These are phyloP conservation scores for Zaprionus tsacasi DNA, from an alignment of 1,140 invertebrate genomes.

Conservation along the genomic window DNA sequence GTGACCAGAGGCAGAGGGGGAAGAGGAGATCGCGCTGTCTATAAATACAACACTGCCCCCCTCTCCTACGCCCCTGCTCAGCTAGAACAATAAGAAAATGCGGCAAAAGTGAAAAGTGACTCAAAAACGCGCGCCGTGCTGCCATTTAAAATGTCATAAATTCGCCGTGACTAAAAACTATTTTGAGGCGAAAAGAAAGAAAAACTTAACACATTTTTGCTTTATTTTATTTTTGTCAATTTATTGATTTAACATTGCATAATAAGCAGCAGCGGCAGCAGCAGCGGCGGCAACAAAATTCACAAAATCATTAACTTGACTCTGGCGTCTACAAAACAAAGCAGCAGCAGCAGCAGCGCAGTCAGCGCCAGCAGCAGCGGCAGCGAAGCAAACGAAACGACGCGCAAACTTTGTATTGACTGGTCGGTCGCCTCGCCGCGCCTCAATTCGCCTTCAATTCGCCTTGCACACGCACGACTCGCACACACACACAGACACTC, in stretches of 20 bases:
- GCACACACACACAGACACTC: constrained; percentile 23
- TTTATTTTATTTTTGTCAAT: constrained; percentile 43
- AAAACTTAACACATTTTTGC: constrained; percentile 5
- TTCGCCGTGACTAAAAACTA: constrained; percentile 24
- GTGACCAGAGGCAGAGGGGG: constrained; percentile 1
- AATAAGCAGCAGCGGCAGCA: constrained; percentile 39
- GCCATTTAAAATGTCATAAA: constrained; percentile 52
- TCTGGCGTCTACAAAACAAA: constrained; percentile 29
- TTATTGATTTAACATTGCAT: constrained; percentile 79
- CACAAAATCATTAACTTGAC: constrained; percentile 68
- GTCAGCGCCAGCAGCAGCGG: neutral
- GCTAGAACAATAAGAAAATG: constrained; percentile 31
- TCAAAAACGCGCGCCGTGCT: neutral
- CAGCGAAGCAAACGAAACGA: constrained; percentile 5
- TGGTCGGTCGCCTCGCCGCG: constrained; percentile 38
- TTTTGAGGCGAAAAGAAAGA: constrained; percentile 16
- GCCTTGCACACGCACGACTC: constrained; percentile 38
- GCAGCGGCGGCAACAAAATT: constrained; percentile 19
- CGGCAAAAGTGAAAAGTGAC: constrained; percentile 4
- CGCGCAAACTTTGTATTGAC: constrained; percentile 41
- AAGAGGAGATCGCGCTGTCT: constrained; percentile 1
- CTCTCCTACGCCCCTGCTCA: neutral
- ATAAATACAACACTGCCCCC: constrained; percentile 50
- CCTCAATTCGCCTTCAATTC: constrained; percentile 70
- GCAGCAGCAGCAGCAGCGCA: constrained; percentile 2